Evolutionary conservation across 2,797 vertebrate genomes (phyloP).

Genomic region (Paedocypris micromegethes): DNA sequence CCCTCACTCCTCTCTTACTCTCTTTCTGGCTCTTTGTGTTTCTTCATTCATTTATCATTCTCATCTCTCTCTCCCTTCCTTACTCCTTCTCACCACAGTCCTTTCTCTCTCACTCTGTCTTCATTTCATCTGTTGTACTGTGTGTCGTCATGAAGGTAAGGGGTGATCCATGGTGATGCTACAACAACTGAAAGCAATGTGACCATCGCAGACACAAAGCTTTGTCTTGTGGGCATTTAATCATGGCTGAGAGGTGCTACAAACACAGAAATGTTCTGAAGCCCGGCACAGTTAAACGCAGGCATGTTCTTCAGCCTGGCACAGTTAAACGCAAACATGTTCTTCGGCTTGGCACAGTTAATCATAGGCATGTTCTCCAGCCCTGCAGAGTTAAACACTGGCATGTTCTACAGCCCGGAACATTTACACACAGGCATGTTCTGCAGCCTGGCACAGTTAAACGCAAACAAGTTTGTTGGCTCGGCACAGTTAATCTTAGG

Average conservation of each 20-base stretch:
- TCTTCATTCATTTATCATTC: no score
- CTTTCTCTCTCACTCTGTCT: neutral
- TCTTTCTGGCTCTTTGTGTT: no score
- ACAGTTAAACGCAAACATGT: neutral
- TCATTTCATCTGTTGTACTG: neutral
- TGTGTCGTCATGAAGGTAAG: neutral
- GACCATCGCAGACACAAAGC: conserved; percentile 28
- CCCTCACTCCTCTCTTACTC: no score
- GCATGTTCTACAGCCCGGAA: no score
- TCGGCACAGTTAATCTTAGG: neutral
- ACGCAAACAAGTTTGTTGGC: conserved; percentile 19
- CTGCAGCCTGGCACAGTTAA: neutral
- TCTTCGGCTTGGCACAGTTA: no score
- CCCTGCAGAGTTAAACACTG: no score
- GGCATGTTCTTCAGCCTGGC: conserved; percentile 12
- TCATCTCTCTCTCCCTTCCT: no score
- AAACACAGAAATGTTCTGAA: conserved; percentile 26
- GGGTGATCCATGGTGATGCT: conserved; percentile 47
- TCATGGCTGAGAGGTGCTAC: conserved; percentile 23
- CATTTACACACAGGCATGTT: no score
- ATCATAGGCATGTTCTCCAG: no score
- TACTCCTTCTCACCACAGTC: no score
- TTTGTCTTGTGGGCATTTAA: conserved; percentile 49
- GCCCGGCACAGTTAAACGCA: conserved; percentile 8
- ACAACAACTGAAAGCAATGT: conserved; percentile 41